Base-by-base conservation (phyloP, 1,140 invertebrate species). In the Pissodes strobi region DNA sequence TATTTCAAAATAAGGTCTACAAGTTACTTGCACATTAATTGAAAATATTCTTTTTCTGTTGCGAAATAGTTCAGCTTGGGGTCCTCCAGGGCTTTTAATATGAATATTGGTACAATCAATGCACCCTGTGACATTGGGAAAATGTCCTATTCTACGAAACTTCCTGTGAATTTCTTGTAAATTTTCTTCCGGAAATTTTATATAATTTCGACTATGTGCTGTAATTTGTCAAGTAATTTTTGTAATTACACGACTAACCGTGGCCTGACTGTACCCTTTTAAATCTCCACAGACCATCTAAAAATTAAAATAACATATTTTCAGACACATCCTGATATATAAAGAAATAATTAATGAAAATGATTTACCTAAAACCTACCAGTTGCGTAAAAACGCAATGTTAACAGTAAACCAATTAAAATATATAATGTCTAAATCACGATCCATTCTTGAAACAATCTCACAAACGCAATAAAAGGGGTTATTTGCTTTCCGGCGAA, bases 11-110 rank as follows among this genome's bases (percentile, higher is more conserved):
- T 72, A 61, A 41, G 71, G 58, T 65, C 72, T 68, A 62, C 67
- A 68, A 22, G 76, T 68, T 38, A 66, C 64, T 43, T 79, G 75
- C n/a, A 78, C 71, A 61, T 77, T 77, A 10, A 79, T 58, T n/a
- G 70, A 74, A 60, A 72, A 73, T 65, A 59, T 74, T 18, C 57
- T 43, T 64, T 76, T 74, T 61, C 70, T 68, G 43, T 78, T 76
- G 1, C 74, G n/a, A 53, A 74, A 78, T 3, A 69, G 37, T 45
- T 77, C 70, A 13, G 70, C 69, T 41, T 70, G 64, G 17, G 68
- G 63, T 45, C 69, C 67, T 37, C 72, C 73, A 12, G 74, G 74
- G 38, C 59, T 67, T 10, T 18, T 23, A 18, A 74, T 76, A 27
- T 39, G 19, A 1, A 74, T 48, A 21, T 72, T 72, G 1, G 71